Evolutionary conservation across 2,888 invertebrate species (phyloP).

Genomic region (Hirtodrosophila trivittata): DNA sequence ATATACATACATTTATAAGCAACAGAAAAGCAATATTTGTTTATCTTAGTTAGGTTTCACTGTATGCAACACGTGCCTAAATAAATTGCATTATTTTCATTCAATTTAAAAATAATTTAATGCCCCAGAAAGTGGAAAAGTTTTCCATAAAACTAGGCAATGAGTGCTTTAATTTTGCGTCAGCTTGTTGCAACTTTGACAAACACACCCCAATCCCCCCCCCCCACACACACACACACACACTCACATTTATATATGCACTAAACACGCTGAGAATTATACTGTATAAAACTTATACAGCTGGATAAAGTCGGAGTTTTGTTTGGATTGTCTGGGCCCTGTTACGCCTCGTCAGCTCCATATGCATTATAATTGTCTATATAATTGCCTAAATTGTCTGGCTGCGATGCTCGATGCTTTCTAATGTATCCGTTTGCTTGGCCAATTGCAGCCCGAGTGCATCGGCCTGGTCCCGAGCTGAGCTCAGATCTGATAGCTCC

Average conservation of each 20-base stretch:
- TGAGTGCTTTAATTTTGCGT: conserved; percentile 61
- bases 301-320: conserved; percentile 41
- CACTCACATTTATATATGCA: too few species aligned
- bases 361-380: conserved; percentile 36
- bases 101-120: conserved; percentile 73
- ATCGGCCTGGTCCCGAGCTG: background rate
- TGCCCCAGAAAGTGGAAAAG: conserved; percentile 45
- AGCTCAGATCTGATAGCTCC: too few species aligned
- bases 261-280: conserved; percentile 61
- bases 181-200: conserved; percentile 55
- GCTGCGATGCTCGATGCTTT: conserved; percentile 34
- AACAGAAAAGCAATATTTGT: too few species aligned
- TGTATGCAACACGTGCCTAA: conserved; percentile 47
- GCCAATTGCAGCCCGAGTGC: conserved; percentile 31
- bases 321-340: conserved; percentile 17
- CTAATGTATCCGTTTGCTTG: conserved; percentile 62
- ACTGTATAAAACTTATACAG: conserved; percentile 62
- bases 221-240: conserved; percentile 4
- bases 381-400: conserved; percentile 74
- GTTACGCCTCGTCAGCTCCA: conserved; percentile 37
- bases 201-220: conserved; percentile 6
- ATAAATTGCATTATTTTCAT: conserved; percentile 65
- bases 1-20: too few species aligned
- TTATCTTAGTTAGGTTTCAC: conserved; percentile 21
- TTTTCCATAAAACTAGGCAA: conserved; percentile 69